Conservation (phyloP, 2,797 vertebrate genomes). For the Tarsius wallacei region DNA sequence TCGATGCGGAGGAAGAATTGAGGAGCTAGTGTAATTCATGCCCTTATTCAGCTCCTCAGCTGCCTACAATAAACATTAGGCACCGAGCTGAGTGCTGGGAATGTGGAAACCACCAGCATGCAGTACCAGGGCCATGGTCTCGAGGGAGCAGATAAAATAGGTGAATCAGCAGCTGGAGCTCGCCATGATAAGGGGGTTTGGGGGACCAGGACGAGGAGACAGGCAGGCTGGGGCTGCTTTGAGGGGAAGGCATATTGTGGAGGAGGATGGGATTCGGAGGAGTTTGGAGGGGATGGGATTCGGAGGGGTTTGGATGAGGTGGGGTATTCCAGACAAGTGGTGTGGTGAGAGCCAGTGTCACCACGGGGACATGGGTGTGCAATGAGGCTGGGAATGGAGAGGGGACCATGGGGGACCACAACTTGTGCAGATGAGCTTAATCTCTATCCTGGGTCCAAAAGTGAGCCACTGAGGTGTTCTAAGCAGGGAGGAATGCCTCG, state of each 20-base stretch:
- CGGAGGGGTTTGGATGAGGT: not conserved
- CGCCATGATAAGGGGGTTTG: accelerated
- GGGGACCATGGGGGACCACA: not conserved
- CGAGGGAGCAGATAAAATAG: not conserved
- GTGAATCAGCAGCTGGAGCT: not conserved
- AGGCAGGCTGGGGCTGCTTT: not conserved
- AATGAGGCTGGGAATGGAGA: not conserved
- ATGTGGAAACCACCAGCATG: not conserved
- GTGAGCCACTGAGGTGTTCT: not conserved
- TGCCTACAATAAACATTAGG: constrained; percentile 30
- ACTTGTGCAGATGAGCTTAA: not conserved
- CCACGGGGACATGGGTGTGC: not conserved
- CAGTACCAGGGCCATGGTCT: not conserved
- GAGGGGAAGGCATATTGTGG: not conserved
- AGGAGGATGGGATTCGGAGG: not conserved
- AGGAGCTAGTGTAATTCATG: constrained; percentile 27
- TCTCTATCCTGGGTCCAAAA: not conserved
- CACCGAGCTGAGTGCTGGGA: not conserved
- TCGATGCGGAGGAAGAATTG: constrained; percentile 10
- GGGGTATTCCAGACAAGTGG: not conserved
- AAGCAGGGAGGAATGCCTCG: not conserved
- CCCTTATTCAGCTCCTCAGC: constrained; percentile 45
- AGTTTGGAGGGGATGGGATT: not conserved
- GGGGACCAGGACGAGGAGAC: not conserved
- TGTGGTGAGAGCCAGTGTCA: not conserved